Base-by-base conservation (phyloP, 2,797 vertebrate species). In the Dendrocincla fuliginosa region DNA sequence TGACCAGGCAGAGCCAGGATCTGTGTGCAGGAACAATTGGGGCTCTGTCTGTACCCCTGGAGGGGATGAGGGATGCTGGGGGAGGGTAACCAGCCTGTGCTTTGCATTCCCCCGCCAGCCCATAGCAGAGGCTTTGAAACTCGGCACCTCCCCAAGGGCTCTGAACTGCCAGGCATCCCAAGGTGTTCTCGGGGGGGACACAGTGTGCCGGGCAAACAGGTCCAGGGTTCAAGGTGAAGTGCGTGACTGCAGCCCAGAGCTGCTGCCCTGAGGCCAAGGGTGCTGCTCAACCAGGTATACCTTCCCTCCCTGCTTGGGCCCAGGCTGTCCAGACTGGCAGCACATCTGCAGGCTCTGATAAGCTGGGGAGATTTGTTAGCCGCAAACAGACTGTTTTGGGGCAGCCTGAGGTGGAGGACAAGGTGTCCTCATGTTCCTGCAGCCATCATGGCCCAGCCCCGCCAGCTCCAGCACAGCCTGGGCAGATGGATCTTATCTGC, bases 201-300 rank as follows among this genome's bases (percentile, higher is more conserved):
- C 0, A 0, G 9, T 24, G 37, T 71, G 44, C 39, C 16, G 8
- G 12, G 49, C 50, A 25, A 79, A 2, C 5, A 2, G 47, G 41
- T 20, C 13, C 0, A 0, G 35, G 13, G 10, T 52, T 75, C 0
- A 0, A 27, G 19, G 16, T 53, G 33, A 57, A 57, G 30, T 17
- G 17, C 0, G 0, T 32, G 30, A 61, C 17, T 0, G 2, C 44
- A 53, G 27, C 23, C 18, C 0, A 3, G 25, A 10, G 39, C 41
- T 64, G 41, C 53, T 84, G 84, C 53, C 22, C 25, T 1, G 8
- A 16, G 42, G 37, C 50, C 35, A 27, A 49, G 32, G 13, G 9
- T 70, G 56, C 61, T 2, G 3, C 27, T 67, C 27, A 32, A 20
- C 50, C 2, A 8, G 20, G 11, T 53, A 32, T 46, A 23, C 16